Percentiles rank a stretch among this genome's conserved stretches.
Evolutionary conservation across 2,797 vertebrate species (phyloP).

Genomic region (Euphonia xanthogaster): DNA sequence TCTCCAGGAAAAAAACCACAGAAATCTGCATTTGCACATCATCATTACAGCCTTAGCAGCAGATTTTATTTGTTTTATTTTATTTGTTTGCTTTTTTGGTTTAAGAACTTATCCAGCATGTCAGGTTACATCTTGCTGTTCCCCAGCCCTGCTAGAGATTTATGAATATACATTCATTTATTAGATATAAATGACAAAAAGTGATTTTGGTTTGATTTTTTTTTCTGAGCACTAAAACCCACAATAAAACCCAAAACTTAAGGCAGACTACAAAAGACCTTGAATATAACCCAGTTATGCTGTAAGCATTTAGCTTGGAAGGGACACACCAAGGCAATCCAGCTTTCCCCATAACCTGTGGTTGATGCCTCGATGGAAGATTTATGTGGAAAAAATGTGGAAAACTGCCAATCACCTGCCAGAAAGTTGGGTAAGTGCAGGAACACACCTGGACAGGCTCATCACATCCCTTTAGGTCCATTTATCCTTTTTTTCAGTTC

Average conservation of each 20-base stretch:
- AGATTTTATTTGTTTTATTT: neutral
- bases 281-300: neutral
- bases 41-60: neutral
- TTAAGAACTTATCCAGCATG: neutral
- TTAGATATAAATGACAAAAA: neutral
- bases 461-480: neutral
- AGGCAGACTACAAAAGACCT: neutral
- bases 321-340: neutral
- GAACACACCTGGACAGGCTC: neutral
- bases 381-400: neutral
- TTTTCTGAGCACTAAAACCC: neutral
- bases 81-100: neutral
- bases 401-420: neutral
- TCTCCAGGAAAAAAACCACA: neutral
- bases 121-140: neutral
- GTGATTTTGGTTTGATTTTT: neutral
- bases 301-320: neutral
- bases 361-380: neutral
- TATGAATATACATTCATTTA: neutral
- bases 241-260: neutral
- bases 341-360: neutral
- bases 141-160: neutral
- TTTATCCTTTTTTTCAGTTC: neutral
- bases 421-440: neutral
- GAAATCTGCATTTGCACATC: neutral